phyloP scores from a whole-genome alignment of 2,888 invertebrate genomes.

The Dynastes hyllus region DNA sequence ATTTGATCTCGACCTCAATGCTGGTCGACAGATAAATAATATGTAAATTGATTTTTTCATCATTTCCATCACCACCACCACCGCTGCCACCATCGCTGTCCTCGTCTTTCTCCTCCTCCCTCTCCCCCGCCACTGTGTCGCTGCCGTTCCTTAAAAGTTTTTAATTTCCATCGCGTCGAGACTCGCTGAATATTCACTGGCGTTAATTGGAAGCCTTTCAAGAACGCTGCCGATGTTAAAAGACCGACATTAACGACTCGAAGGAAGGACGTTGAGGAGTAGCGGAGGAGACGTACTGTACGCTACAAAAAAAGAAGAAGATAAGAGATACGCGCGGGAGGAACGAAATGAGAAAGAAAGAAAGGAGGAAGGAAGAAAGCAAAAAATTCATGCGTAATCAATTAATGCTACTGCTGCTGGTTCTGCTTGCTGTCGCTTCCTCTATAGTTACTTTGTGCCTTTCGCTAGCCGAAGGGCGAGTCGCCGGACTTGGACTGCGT shows the following conservation, averaged over 20 bases:
- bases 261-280: not conserved
- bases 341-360: conserved; percentile 1
- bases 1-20: too few species aligned
- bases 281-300: not conserved
- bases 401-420: conserved; percentile 29
- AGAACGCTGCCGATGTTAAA: conserved; percentile 28
- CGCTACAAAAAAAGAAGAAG: not conserved
- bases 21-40: conserved; percentile 12
- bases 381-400: conserved; percentile 44
- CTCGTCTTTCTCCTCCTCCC: not conserved
- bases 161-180: conserved; percentile 26
- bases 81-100: not conserved
- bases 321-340: not conserved
- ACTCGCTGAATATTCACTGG: conserved; percentile 31
- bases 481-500: not conserved
- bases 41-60: conserved; percentile 42
- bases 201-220: conserved; percentile 43
- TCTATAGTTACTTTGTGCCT: not conserved
- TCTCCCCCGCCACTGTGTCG: not conserved
- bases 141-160: not conserved
- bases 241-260: conserved; percentile 15
- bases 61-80: not conserved
- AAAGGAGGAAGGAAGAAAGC: conserved; percentile 3
- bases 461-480: not conserved
- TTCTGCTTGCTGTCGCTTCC: conserved; percentile 14